These are phyloP conservation scores for Paramuricea clavata DNA, from an alignment of 92 coral and sea anemone genomes.

Conservation along the genomic window DNA sequence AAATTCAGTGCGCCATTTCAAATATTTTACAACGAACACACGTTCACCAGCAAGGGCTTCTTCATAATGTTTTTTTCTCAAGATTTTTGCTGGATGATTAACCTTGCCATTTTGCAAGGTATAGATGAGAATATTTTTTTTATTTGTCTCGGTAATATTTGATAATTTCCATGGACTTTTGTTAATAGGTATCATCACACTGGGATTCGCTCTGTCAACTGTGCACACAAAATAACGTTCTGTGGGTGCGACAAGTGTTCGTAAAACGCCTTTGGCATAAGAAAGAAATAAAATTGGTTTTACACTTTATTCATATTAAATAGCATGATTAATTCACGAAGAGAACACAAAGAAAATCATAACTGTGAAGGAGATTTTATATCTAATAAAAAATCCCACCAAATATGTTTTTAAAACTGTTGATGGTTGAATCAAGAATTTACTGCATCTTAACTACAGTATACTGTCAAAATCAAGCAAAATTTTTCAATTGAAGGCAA, in stretches of 20 bases:
- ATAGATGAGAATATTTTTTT: slow-evolving; percentile 75
- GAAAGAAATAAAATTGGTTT: not conserved
- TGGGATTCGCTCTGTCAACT: slow-evolving; percentile 65
- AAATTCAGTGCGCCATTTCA: slow-evolving; percentile 76
- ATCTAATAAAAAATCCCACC: too few relatives aligned
- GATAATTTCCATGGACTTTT: slow-evolving; percentile 75
- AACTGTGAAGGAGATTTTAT: too few relatives aligned
- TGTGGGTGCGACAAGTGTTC: slow-evolving; percentile 76
- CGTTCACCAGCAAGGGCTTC: slow-evolving; percentile 66
- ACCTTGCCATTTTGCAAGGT: slow-evolving; percentile 51
- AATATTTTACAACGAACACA: slow-evolving; percentile 83
- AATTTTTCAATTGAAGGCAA: too few relatives aligned
- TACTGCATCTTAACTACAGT: too few relatives aligned
- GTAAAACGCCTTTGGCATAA: slow-evolving; percentile 73
- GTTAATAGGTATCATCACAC: slow-evolving; percentile 86
- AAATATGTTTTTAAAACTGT: too few relatives aligned
- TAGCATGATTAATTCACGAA: too few relatives aligned
- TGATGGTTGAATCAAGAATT: too few relatives aligned
- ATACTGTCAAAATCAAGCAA: too few relatives aligned
- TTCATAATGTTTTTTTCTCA: slow-evolving; percentile 38
- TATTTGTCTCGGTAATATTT: slow-evolving; percentile 72
- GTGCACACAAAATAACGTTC: slow-evolving; percentile 92
- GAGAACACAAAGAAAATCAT: too few relatives aligned
- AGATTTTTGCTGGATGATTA: slow-evolving; percentile 36
- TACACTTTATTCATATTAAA: too few relatives aligned